Conservation (phyloP, 92 coral and sea anemone species). For the Actinostola sp. region DNA sequence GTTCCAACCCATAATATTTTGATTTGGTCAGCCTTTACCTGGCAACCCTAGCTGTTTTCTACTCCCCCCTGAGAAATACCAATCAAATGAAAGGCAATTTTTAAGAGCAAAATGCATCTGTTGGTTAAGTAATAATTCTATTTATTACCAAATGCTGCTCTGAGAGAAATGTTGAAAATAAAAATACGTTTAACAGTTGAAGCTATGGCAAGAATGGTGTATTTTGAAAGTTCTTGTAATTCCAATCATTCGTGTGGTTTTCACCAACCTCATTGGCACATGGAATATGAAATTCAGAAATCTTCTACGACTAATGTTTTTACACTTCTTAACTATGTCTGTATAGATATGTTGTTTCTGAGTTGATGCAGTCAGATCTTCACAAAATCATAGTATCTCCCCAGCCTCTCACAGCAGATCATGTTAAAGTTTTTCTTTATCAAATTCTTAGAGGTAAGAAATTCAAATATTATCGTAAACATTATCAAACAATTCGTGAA, state of each 20-base stretch:
- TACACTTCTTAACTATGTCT: slow-evolving; percentile 42
- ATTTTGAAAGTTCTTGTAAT: slow-evolving; percentile 3
- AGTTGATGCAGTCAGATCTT: slow-evolving; percentile 97
- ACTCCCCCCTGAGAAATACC: no score
- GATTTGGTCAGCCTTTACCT: no score
- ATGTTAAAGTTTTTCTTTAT: slow-evolving; percentile 98
- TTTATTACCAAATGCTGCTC: background rate
- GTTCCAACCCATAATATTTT: no score
- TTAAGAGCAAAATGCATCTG: no score
- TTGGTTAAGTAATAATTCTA: no score
- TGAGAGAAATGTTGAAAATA: background rate
- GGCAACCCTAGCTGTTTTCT: no score
- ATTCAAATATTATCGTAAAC: no score
- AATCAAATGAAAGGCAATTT: no score
- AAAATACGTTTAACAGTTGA: background rate
- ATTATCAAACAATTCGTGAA: no score
- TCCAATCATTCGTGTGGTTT: slow-evolving; percentile 24
- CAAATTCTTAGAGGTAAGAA: slow-evolving; percentile 94
- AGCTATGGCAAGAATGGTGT: background rate
- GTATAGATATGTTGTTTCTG: slow-evolving; percentile 96
- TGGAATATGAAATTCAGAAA: background rate
- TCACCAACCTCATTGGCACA: slow-evolving; percentile 1
- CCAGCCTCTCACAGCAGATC: slow-evolving; percentile 96
- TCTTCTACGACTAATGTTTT: background rate
- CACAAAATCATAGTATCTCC: slow-evolving; percentile 99